A percentile compares a stretch with the other conserved stretches of the same genome.
Evolutionary conservation across 2,888 invertebrate genomes (phyloP).

Genomic region (Tenthredo notha): DNA sequence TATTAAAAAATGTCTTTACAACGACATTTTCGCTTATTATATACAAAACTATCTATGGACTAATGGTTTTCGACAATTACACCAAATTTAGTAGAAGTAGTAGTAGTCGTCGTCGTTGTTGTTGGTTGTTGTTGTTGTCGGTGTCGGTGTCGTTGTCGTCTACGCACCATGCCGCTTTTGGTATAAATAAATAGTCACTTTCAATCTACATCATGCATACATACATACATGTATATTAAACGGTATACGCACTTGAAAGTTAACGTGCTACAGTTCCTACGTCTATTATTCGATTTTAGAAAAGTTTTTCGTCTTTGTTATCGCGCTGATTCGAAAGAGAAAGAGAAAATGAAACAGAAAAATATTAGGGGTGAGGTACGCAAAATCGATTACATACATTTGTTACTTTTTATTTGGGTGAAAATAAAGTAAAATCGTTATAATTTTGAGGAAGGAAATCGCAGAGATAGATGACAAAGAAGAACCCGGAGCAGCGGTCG

Average conservation of each 20-base stretch:
- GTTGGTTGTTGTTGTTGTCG: not conserved
- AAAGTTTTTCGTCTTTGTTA: not conserved
- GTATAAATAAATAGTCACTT: conserved; percentile 1
- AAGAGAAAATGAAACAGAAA: not conserved
- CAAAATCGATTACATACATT: not conserved
- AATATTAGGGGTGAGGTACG: not conserved
- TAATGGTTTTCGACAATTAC: not conserved
- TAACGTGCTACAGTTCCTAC: not conserved
- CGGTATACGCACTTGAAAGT: not conserved
- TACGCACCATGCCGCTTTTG: not conserved
- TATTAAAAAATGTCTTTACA: not conserved
- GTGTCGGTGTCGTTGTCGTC: not conserved
- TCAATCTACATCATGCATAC: not conserved
- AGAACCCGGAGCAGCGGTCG: conserved; percentile 62
- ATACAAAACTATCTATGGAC: not conserved
- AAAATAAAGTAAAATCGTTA: not conserved
- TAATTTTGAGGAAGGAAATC: conserved; percentile 30
- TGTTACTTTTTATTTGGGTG: not conserved
- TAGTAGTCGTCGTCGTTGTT: not conserved
- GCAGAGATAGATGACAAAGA: conserved; percentile 36
- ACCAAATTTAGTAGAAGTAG: not conserved
- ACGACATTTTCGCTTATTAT: not conserved
- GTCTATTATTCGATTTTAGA: conserved; percentile 3
- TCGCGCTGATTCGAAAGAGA: not conserved
- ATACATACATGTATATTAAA: not conserved